Evolutionary conservation across 92 coral and sea anemone species (phyloP).

Genomic region (Parazoanthus darwini): DNA sequence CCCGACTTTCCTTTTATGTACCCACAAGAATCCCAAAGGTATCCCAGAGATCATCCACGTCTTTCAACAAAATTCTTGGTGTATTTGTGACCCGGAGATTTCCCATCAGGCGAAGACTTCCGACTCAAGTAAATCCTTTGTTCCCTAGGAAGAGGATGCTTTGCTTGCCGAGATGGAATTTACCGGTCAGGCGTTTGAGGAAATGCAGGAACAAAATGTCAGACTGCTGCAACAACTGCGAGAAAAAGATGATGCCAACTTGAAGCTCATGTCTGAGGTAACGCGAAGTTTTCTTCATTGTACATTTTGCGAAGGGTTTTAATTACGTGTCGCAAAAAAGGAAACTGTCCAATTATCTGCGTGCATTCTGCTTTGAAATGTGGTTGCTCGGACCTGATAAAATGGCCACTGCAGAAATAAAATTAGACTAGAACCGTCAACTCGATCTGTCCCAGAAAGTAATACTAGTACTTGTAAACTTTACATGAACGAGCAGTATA

Average conservation of each 20-base stretch:
- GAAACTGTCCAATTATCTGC: neutral
- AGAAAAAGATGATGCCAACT: constrained; percentile 95
- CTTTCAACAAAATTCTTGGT: too few relatives aligned
- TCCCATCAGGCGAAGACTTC: too few relatives aligned
- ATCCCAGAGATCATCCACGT: too few relatives aligned
- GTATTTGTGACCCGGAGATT: too few relatives aligned
- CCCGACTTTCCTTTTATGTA: too few relatives aligned
- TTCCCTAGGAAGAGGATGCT: constrained; percentile 84
- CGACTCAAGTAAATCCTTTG: neutral
- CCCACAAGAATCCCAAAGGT: too few relatives aligned
- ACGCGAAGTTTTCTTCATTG: neutral
- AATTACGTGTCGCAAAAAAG: neutral
- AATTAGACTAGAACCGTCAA: too few relatives aligned
- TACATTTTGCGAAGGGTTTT: neutral
- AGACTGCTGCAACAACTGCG: constrained; percentile 87
- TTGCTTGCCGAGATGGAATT: constrained; percentile 96
- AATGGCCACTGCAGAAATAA: too few relatives aligned
- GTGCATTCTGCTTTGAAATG: neutral
- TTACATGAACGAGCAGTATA: too few relatives aligned
- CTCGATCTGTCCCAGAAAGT: too few relatives aligned
- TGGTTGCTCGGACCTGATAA: neutral
- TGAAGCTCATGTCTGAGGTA: constrained; percentile 97
- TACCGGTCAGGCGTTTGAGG: constrained; percentile 96
- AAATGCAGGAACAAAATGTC: constrained; percentile 96
- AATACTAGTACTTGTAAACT: too few relatives aligned